Base-by-base conservation (phyloP, 2,113 vertebrate genomes). In the Phocoena sinus region DNA sequence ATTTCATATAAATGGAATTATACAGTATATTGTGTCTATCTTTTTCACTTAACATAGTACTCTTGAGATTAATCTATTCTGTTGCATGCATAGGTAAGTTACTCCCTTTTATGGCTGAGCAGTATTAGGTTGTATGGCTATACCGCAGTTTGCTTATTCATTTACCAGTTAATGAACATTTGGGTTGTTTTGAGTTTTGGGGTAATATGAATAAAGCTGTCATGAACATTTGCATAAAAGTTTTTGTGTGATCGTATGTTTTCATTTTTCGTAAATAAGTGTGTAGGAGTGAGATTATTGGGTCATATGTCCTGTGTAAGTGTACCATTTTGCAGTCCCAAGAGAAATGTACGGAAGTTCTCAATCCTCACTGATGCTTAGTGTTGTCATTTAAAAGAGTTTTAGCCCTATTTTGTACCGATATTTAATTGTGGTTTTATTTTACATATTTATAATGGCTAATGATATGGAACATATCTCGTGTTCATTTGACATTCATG, bases 251-350 rank as follows among this genome's bases (percentile, higher is more conserved):
- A 83, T 33, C 3, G 15, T 63, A 4, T 56, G 23, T 63, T 68
- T 91, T 89, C 12, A 81, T 91, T 88, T 91, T 33, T 94, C 62
- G 44, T 95, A 91, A 81, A 81, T 62, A 85, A 71, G 50, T 74
- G 86, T 6, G 0, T 36, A 77, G 1, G 33, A 89, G 41, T 50
- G 53, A 95, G 50, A 89, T 41, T 67, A 1, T 23, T 89, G 50
- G 11, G 6, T 88, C 9, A 56, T 12, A 38, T 58, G 53, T 36
- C 12, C 44, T 33, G n/a, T 82, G 6, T 38, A 65, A 73, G 6
- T 80, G 14, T 36, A 79, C 17, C 33, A 50, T 83, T 94, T 82
- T 83, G 20, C n/a, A 93, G 73, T 41, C 31, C 44, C 31, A 77
- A 44, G 7, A 65, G 44, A 41, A 93, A 70, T 28, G 9, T 44